Conservation (phyloP, 1,140 invertebrate genomes). For the Sinonovacula constricta region DNA sequence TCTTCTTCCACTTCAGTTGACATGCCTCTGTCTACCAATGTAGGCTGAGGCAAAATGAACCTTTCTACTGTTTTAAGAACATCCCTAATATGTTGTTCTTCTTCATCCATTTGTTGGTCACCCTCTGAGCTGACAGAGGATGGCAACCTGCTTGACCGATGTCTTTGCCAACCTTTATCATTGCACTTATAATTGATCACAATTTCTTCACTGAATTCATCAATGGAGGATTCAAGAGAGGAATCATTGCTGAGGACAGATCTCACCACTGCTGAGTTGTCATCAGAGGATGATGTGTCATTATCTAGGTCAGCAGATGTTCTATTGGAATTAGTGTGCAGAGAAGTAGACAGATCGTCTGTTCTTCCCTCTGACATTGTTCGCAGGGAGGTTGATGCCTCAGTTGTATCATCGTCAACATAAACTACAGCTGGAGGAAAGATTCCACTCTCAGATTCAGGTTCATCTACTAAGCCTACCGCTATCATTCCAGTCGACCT, state of each 20-base stretch:
- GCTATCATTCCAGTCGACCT: constrained; percentile 65
- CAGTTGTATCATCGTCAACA: constrained; percentile 27
- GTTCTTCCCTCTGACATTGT: constrained; percentile 27
- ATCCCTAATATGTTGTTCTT: constrained; percentile 27
- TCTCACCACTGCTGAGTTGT: constrained; percentile 37
- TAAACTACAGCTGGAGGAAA: constrained; percentile 61
- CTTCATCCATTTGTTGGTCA: constrained; percentile 2
- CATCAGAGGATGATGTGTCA: constrained; percentile 3
- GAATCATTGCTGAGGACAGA: constrained; percentile 34
- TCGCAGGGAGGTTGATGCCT: constrained; percentile 18
- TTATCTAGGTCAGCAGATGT: constrained; percentile 21
- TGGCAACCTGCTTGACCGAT: not conserved
- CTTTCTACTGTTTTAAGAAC: constrained; percentile 34
- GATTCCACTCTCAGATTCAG: constrained; percentile 59
- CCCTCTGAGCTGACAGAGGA: constrained; percentile 15
- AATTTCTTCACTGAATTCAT: constrained; percentile 34
- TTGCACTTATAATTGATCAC: constrained; percentile 12
- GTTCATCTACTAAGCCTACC: constrained; percentile 49
- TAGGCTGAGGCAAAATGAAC: constrained; percentile 34
- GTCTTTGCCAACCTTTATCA: not conserved
- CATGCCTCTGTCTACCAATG: constrained; percentile 29
- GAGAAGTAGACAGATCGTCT: constrained; percentile 40
- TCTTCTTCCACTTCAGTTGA: constrained; percentile 1
- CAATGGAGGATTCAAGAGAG: constrained; percentile 22
- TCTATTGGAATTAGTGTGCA: constrained; percentile 44